Percentiles rank a stretch among this genome's conserved stretches.
These are phyloP conservation scores for Epizoanthus rinbou DNA, from an alignment of 92 coral and sea anemone species.

Conservation along the genomic window DNA sequence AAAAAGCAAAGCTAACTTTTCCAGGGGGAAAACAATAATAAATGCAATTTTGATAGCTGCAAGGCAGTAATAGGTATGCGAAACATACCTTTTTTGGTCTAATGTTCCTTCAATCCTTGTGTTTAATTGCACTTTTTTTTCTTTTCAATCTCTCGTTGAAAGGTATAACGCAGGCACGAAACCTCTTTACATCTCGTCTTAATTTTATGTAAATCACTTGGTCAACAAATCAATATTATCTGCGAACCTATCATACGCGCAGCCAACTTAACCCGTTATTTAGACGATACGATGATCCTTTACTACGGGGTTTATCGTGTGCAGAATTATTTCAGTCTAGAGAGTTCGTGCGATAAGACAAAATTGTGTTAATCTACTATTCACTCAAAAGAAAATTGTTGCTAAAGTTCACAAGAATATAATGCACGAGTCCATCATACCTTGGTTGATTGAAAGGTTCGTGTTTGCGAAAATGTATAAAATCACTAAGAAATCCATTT, in stretches of 20 bases:
- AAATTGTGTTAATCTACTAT: slow-evolving; percentile 33
- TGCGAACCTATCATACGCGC: slow-evolving; percentile 60
- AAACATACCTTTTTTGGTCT: background rate
- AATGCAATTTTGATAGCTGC: background rate
- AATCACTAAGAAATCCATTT: slow-evolving; percentile 60
- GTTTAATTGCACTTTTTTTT: slow-evolving; percentile 24
- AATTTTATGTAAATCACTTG: slow-evolving; percentile 48
- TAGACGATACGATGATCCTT: slow-evolving; percentile 56
- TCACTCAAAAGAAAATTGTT: slow-evolving; percentile 24
- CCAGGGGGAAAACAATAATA: background rate
- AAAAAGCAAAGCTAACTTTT: background rate
- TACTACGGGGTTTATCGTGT: slow-evolving; percentile 32
- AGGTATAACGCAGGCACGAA: slow-evolving; percentile 38
- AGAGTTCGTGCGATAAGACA: slow-evolving; percentile 6
- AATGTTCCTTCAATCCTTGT: background rate
- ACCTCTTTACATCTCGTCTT: slow-evolving; percentile 41
- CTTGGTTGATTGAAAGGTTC: slow-evolving; percentile 61
- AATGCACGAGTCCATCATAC: slow-evolving; percentile 50
- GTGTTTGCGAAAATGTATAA: slow-evolving; percentile 62
- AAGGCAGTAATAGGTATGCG: background rate
- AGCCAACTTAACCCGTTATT: slow-evolving; percentile 61
- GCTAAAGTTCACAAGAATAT: slow-evolving; percentile 27
- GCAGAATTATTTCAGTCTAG: slow-evolving; percentile 48
- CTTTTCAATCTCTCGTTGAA: slow-evolving; percentile 50
- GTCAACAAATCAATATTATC: slow-evolving; percentile 53